phyloP scores from a whole-genome alignment of 2,888 invertebrate genomes.

The Phasia obesa region DNA sequence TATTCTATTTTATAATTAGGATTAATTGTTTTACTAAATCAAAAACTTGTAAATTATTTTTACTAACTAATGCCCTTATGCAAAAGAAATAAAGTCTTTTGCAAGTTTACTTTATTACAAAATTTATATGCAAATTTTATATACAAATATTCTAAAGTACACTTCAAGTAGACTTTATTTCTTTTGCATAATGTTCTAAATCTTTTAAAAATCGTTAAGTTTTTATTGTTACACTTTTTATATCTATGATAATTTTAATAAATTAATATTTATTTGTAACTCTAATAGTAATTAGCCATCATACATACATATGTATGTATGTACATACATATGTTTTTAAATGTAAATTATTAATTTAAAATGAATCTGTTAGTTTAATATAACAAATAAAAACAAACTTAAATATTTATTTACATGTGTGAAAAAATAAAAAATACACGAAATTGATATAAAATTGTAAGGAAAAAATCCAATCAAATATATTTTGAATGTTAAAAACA shows the following conservation, averaged over 20 bases:
- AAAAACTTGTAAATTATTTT: slow-evolving; percentile 41
- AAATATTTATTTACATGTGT: slow-evolving; percentile 58
- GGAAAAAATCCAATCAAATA: slow-evolving; percentile 62
- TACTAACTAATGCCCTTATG: slow-evolving; percentile 4
- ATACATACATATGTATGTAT: too few species aligned
- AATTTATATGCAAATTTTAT: too few species aligned
- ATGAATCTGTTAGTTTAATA: too few species aligned
- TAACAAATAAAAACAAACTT: background rate
- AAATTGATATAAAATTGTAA: slow-evolving; percentile 40
- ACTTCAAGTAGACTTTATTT: too few species aligned
- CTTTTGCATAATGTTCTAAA: too few species aligned
- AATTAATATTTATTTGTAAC: slow-evolving; percentile 54
- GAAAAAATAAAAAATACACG: slow-evolving; percentile 35
- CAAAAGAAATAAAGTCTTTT: too few species aligned
- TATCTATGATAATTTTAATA: slow-evolving; percentile 27
- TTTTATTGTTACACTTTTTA: slow-evolving; percentile 62
- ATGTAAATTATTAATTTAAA: slow-evolving; percentile 17
- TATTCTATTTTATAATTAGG: background rate
- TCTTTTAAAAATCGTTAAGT: slow-evolving; percentile 53
- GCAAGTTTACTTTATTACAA: too few species aligned
- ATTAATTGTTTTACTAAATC: slow-evolving; percentile 1
- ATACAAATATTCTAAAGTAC: too few species aligned
- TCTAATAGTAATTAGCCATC: slow-evolving; percentile 63
- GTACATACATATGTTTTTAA: slow-evolving; percentile 18
- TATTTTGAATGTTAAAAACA: slow-evolving; percentile 66